Percentiles rank a stretch among this genome's conserved stretches.
Evolutionary conservation across 2,113 vertebrate genomes (phyloP).

Genomic region (Furnarius figulus): DNA sequence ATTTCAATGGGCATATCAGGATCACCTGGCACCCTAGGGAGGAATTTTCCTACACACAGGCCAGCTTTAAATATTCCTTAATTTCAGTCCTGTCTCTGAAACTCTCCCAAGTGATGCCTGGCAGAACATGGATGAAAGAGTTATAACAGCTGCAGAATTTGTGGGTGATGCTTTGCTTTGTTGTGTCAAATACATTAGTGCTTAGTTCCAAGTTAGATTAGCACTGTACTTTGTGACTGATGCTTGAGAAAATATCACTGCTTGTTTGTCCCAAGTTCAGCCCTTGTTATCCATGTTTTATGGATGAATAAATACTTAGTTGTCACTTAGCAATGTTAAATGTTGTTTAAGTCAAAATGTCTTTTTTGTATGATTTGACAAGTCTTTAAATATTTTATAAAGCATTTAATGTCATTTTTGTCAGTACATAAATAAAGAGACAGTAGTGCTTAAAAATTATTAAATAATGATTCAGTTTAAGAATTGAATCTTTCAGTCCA

Average conservation of each 20-base stretch:
- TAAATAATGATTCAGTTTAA: background rate
- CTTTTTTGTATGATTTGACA: background rate
- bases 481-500: background rate
- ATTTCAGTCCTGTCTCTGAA: background rate
- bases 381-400: constrained; percentile 10
- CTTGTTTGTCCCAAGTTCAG: background rate
- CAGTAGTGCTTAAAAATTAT: background rate
- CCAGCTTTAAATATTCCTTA: background rate
- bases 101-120: background rate
- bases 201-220: background rate
- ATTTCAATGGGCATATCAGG: background rate
- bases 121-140: background rate
- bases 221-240: background rate
- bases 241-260: background rate
- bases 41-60: background rate
- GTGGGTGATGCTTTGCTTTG: background rate
- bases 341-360: background rate
- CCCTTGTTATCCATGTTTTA: background rate
- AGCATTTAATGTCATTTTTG: background rate
- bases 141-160: background rate
- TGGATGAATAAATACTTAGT: background rate
- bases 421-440: background rate
- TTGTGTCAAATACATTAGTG: background rate
- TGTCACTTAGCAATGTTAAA: background rate
- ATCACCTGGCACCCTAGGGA: background rate